These are phyloP conservation scores for Brachyhypopomus gauderio DNA, from an alignment of 2,113 vertebrate species.

Conservation along the genomic window DNA sequence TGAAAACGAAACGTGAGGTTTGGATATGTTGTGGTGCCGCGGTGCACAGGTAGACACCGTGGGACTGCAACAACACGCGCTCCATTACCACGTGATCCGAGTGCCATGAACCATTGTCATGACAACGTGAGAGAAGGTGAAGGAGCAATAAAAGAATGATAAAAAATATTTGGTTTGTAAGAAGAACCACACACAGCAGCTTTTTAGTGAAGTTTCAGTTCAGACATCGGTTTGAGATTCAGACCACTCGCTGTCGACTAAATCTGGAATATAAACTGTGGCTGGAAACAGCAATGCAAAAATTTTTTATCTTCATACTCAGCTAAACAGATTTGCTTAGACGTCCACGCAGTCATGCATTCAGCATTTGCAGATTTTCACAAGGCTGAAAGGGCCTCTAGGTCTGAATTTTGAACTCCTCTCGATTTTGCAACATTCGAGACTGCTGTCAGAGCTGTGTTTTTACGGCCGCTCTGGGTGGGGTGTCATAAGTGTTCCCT, in stretches of 20 bases:
- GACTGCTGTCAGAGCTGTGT: neutral
- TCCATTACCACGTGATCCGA: neutral
- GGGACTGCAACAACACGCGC: neutral
- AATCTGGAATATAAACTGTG: neutral
- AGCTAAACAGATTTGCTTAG: neutral
- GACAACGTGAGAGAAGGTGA: neutral
- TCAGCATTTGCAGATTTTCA: constrained; percentile 2
- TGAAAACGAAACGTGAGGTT: constrained; percentile 46
- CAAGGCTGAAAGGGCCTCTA: neutral
- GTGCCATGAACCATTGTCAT: neutral
- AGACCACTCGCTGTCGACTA: no score
- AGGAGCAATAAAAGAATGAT: no score
- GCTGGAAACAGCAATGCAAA: no score
- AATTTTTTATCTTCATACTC: no score
- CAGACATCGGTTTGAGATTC: no score
- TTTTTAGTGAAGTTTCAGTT: no score
- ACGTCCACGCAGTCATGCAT: neutral
- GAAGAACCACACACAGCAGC: no score
- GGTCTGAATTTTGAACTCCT: neutral
- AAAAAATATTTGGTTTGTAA: no score
- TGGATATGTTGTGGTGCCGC: constrained; percentile 52
- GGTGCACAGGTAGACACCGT: neutral
- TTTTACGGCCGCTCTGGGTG: constrained; percentile 23
- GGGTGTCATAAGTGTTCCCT: constrained; percentile 59
- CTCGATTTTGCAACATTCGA: neutral